Conservation (phyloP, 2,888 invertebrate species). For the Papilio demoleus region DNA sequence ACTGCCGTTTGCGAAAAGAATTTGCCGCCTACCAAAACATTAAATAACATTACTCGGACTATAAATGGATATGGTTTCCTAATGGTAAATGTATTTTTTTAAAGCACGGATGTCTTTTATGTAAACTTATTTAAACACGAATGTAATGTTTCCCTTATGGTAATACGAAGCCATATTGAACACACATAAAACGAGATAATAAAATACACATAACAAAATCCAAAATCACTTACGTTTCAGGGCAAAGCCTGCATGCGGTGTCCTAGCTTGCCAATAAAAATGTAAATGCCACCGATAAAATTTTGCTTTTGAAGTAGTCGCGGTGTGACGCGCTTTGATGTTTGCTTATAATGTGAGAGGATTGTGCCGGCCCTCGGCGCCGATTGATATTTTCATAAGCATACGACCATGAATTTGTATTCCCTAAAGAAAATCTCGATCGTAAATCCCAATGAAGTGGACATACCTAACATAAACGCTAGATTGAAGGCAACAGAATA, state of each 20-base stretch:
- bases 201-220: constrained; percentile 83
- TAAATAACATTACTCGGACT: too few species aligned
- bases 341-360: constrained; percentile 69
- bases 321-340: constrained; percentile 71
- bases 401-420: constrained; percentile 31
- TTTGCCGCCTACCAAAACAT: too few species aligned
- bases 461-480: constrained; percentile 7
- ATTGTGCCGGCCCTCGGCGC: constrained; percentile 59
- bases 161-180: constrained; percentile 76
- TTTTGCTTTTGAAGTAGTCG: constrained; percentile 78
- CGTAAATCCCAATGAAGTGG: constrained; percentile 23
- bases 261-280: constrained; percentile 82
- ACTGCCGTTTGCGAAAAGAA: too few species aligned
- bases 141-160: constrained; percentile 73
- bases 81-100: constrained; percentile 5
- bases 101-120: constrained; percentile 45
- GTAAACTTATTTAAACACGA: constrained; percentile 47
- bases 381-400: constrained; percentile 45
- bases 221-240: constrained; percentile 83
- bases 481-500: background rate
- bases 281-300: constrained; percentile 81
- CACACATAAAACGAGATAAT: constrained; percentile 81
- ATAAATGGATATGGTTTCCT: background rate
- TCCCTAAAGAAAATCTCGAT: constrained; percentile 27
- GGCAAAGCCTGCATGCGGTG: constrained; percentile 71